Conservation (phyloP, 2,113 vertebrate genomes). For the Microtus pennsylvanicus region DNA sequence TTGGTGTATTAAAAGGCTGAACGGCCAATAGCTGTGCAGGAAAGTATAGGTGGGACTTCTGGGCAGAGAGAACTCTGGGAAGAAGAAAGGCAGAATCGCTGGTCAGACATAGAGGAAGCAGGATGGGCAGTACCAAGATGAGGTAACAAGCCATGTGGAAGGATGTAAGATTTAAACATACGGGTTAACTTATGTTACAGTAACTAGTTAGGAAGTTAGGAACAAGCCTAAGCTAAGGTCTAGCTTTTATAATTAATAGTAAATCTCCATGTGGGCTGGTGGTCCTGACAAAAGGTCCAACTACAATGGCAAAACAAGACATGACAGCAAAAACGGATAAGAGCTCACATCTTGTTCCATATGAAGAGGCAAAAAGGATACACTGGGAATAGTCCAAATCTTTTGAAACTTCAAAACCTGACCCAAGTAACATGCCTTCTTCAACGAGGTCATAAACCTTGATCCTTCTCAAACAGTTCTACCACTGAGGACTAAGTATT, state of each 20-base stretch:
- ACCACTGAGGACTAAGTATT: neutral
- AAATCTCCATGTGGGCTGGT: neutral
- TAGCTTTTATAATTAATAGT: neutral
- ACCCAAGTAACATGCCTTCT: neutral
- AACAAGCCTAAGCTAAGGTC: neutral
- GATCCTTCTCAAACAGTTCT: neutral
- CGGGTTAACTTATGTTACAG: neutral
- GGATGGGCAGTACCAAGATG: neutral
- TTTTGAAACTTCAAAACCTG: neutral
- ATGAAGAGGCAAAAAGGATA: neutral
- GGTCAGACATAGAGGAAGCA: neutral
- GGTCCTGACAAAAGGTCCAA: neutral
- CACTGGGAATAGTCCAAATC: neutral
- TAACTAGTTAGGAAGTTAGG: neutral
- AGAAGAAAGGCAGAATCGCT: neutral
- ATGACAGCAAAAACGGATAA: neutral
- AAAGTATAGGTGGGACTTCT: neutral
- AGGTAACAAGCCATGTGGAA: neutral
- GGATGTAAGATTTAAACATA: neutral
- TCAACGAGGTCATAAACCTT: neutral
- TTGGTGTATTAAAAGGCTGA: neutral
- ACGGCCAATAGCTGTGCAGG: neutral
- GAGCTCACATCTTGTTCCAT: neutral
- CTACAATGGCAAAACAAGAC: neutral
- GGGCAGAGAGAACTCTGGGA: neutral